Evolutionary conservation across 2,797 vertebrate genomes (phyloP).

Genomic region (Brotula barbata): DNA sequence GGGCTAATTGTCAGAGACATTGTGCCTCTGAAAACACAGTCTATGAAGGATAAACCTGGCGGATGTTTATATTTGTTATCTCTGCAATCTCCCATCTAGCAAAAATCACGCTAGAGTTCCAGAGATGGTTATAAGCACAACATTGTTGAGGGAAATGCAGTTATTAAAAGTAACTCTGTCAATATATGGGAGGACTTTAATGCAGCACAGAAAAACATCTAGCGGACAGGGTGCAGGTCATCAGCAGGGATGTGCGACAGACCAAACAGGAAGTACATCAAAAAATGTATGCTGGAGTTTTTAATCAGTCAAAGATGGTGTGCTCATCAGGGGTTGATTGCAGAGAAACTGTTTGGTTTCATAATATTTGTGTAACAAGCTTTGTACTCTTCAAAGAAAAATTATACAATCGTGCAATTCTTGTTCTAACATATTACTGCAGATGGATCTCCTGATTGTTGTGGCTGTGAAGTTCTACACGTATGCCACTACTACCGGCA

Average conservation of each 20-base stretch:
- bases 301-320: slow-evolving; percentile 79
- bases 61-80: slow-evolving; percentile 76
- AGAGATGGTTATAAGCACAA: slow-evolving; percentile 35
- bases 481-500: slow-evolving; percentile 5
- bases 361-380: slow-evolving; percentile 68
- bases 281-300: slow-evolving; percentile 76
- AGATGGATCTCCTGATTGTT: slow-evolving; percentile 62
- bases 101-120: slow-evolving; percentile 47
- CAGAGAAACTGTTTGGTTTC: slow-evolving; percentile 64
- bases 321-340: slow-evolving; percentile 74
- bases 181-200: slow-evolving; percentile 66
- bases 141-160: slow-evolving; percentile 61
- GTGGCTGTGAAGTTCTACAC: slow-evolving; percentile 56
- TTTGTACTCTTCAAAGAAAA: slow-evolving; percentile 70
- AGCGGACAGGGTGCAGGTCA: slow-evolving; percentile 49
- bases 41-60: slow-evolving; percentile 67
- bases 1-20: slow-evolving; percentile 73
- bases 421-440: slow-evolving; percentile 60
- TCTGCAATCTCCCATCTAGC: slow-evolving; percentile 49
- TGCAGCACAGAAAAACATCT: slow-evolving; percentile 59
- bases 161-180: slow-evolving; percentile 72
- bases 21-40: slow-evolving; percentile 53
- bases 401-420: slow-evolving; percentile 56
- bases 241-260: slow-evolving; percentile 75
- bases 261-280: slow-evolving; percentile 83